Evolutionary conservation across 2,888 invertebrate species (phyloP), one percentile per base, ranked within the genome.

Genomic region (Tachina lurida): DNA sequence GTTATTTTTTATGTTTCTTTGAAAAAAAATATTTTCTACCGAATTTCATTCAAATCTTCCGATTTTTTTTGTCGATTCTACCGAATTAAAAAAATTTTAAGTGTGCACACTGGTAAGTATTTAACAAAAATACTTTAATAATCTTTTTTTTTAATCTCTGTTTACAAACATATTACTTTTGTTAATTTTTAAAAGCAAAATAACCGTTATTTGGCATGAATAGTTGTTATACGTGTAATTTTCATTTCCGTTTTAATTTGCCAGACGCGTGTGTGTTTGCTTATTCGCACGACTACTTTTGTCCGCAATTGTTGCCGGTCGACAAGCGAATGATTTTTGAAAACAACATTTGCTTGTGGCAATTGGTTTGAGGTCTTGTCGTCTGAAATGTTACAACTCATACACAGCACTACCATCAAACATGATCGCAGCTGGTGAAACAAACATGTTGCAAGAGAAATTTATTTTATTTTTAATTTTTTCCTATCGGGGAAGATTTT

Each of bases 271-370:
- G 17, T 45, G 3, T 39, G 15, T 47, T 43, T 13, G 45, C 31
- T 52, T 54, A 43, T 17, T n/a, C 15, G 43, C 0, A 9, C 43
- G 9, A 54, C 52, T 19, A n/a, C 22, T 31, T 8, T 71, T 17
- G 58, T 71, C 70, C 71, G 39, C 39, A 49, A 31, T 70, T 79
- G 54, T 75, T 75, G 75, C 58, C 79, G 86, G 75, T 76, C 67
- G 70, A 75, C 68, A n/a, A 75, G 63, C 75, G 79, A 86, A 86
- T 86, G 86, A 79, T 62, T 79, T 45, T 60, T 15, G n/a, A 63
- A 31, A 60, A 43, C 49, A 43, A 15, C 63, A 65, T 49, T 54
- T 70, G 41, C 52, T 58, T 15, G 17, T 10, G 13, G 43, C 65
- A 41, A 58, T 41, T 65, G 43, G 62, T 63, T 65, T 56, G 63